Conservation (phyloP, 2,888 invertebrate genomes). For the Cheilosia soror region DNA sequence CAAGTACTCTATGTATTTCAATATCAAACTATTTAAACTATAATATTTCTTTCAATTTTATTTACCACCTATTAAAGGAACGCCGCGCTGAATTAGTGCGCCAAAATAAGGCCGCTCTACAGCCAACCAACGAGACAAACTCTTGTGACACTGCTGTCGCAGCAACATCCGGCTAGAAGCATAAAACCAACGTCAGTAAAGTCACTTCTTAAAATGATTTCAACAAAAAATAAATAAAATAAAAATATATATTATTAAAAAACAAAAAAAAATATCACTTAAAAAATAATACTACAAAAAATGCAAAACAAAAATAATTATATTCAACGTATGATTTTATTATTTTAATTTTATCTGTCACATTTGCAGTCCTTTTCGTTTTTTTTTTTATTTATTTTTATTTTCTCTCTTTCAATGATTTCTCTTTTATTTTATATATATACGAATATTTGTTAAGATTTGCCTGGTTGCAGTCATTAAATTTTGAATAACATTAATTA, state of each 20-base stretch:
- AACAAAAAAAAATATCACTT: constrained; percentile 35
- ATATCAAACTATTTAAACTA: not conserved
- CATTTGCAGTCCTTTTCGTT: constrained; percentile 18
- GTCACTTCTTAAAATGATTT: constrained; percentile 13
- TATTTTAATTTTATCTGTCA: constrained; percentile 33
- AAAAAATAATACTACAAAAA: constrained; percentile 43
- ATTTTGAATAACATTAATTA: constrained; percentile 36
- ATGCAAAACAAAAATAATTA: constrained; percentile 17
- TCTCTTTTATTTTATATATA: constrained; percentile 9
- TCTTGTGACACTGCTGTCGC: constrained; percentile 84
- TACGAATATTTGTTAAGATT: constrained; percentile 34
- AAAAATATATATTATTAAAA: constrained; percentile 58
- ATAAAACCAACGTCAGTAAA: constrained; percentile 16
- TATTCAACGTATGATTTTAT: constrained; percentile 16
- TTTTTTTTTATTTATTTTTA: constrained; percentile 19
- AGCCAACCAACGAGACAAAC: constrained; percentile 85
- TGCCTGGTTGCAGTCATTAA: constrained; percentile 52
- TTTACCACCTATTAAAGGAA: constrained; percentile 87
- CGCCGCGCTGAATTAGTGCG: constrained; percentile 95
- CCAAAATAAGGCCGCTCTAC: constrained; percentile 90
- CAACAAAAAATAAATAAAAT: constrained; percentile 46
- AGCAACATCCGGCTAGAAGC: constrained; percentile 87
- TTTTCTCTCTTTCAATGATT: constrained; percentile 4
- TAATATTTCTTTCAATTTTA: constrained; percentile 51
- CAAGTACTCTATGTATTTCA: not conserved